A percentile compares a stretch with the other conserved stretches of the same genome.
Conservation (phyloP, 1,140 invertebrate genomes). For the Gyrodactylus salaris region DNA sequence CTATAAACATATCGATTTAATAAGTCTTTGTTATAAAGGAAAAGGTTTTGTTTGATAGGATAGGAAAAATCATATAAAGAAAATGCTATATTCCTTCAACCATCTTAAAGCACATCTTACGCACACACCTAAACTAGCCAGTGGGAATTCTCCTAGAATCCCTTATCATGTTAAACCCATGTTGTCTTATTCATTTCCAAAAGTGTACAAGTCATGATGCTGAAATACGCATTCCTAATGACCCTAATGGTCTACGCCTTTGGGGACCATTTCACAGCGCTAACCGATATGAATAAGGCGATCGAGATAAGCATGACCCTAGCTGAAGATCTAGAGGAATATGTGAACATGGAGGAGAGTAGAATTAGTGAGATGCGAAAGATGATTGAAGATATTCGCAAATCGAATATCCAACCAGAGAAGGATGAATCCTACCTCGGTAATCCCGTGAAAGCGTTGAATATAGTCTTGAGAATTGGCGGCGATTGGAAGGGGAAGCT, state of each 20-base stretch:
- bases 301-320: background rate
- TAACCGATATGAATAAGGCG: background rate
- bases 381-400: background rate
- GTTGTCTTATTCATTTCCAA: no score
- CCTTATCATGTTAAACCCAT: no score
- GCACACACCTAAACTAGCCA: no score
- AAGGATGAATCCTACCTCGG: background rate
- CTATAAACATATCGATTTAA: no score
- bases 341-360: background rate
- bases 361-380: background rate
- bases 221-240: no score
- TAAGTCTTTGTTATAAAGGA: no score
- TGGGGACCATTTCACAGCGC: background rate
- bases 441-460: background rate
- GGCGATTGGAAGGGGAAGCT: background rate
- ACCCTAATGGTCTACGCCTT: background rate
- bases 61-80: no score
- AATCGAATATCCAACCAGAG: background rate
- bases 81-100: no score
- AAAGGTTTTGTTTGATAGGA: no score
- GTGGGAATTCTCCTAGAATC: no score
- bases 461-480: background rate
- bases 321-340: background rate
- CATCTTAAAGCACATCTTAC: no score
- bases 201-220: no score